phyloP scores from a whole-genome alignment of 2,888 invertebrate genomes.

The Heliconius charithonia region DNA sequence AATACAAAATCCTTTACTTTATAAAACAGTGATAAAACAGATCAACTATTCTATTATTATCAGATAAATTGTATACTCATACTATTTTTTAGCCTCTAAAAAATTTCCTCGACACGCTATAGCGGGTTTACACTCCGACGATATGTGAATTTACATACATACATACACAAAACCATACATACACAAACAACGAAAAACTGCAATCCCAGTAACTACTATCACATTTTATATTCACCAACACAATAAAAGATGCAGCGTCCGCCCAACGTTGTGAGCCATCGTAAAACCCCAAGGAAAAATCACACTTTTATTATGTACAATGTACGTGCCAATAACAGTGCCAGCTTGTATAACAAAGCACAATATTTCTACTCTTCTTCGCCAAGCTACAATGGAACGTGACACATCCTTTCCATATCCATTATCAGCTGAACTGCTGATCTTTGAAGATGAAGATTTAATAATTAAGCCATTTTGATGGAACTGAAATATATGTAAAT shows the following conservation, averaged over 20 bases:
- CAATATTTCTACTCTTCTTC: too few species aligned
- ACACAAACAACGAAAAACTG: conserved; percentile 2
- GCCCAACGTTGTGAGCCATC: conserved; percentile 13
- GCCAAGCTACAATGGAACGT: not conserved
- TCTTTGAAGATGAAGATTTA: not conserved
- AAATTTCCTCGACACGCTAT: too few species aligned
- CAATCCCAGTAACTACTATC: conserved; percentile 22
- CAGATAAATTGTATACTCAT: too few species aligned
- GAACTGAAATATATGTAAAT: too few species aligned
- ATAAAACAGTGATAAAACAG: too few species aligned
- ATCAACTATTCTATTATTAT: too few species aligned
- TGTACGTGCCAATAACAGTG: conserved; percentile 40
- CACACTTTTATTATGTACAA: conserved; percentile 39
- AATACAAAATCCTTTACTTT: too few species aligned
- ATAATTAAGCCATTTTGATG: not conserved
- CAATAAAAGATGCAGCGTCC: conserved; percentile 33
- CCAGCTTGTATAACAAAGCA: conserved; percentile 29
- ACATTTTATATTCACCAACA: conserved; percentile 27
- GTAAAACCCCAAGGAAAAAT: conserved; percentile 35
- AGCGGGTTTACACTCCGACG: too few species aligned
- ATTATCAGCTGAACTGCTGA: not conserved
- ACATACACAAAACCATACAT: not conserved
- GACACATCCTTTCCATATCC: not conserved
- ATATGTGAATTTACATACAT: conserved; percentile 14
- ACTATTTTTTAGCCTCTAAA: too few species aligned